phyloP scores from a whole-genome alignment of 2,888 invertebrate genomes.

The Cosmia trapezina region DNA sequence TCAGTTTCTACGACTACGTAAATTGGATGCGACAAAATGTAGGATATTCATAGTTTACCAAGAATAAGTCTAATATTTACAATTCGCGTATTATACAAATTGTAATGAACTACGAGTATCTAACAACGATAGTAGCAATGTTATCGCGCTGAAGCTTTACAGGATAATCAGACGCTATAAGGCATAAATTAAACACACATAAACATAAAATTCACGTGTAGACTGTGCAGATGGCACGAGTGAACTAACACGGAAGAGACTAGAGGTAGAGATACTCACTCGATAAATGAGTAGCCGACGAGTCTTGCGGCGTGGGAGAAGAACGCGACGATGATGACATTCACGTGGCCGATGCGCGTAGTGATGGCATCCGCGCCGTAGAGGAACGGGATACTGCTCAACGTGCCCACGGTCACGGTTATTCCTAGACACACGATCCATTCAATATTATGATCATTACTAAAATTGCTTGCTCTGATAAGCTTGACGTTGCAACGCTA shows the following conservation, averaged over 20 bases:
- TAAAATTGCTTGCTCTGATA: constrained; percentile 46
- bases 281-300: constrained; percentile 96
- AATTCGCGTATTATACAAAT: constrained; percentile 18
- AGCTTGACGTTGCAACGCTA: constrained; percentile 15
- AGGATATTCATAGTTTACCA: constrained; percentile 16
- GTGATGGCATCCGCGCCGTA: constrained; percentile 96
- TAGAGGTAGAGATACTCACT: constrained; percentile 90
- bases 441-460: constrained; percentile 56
- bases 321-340: constrained; percentile 95
- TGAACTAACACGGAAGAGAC: constrained; percentile 52
- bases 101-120: constrained; percentile 28
- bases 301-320: constrained; percentile 95
- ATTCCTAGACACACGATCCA: constrained; percentile 90
- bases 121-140: constrained; percentile 18
- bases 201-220: constrained; percentile 41
- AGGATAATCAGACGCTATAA: constrained; percentile 48
- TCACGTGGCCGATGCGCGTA: constrained; percentile 94
- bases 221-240: constrained; percentile 20
- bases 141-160: constrained; percentile 52
- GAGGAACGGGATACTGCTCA: constrained; percentile 95
- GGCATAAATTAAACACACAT: constrained; percentile 46
- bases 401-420: constrained; percentile 95
- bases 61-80: constrained; percentile 31
- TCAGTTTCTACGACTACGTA: constrained; percentile 20
- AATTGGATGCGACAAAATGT: constrained; percentile 12